Conservation (phyloP, 2,113 vertebrate species). For the Gymnarchus niloticus region DNA sequence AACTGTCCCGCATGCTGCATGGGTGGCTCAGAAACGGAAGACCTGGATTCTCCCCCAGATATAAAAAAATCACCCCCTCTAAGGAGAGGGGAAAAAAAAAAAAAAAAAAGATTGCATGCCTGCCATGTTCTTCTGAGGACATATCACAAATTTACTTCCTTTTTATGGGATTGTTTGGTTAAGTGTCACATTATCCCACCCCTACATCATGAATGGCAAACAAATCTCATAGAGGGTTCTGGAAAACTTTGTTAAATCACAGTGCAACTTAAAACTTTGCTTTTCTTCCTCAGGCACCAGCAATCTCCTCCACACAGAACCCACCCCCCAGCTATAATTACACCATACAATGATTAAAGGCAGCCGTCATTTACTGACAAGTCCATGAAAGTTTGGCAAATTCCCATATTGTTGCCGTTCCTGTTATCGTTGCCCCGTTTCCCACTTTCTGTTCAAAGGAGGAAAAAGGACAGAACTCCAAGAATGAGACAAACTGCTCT, state of each 20-base stretch:
- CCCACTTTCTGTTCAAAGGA: background rate
- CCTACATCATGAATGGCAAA: background rate
- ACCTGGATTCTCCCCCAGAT: background rate
- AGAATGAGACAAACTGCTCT: no score
- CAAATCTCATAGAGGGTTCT: background rate
- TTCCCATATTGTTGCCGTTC: background rate
- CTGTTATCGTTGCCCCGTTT: background rate
- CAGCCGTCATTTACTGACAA: no score
- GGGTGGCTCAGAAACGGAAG: background rate
- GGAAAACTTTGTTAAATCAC: background rate
- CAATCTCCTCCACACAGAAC: background rate
- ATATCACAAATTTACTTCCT: background rate
- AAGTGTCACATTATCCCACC: background rate
- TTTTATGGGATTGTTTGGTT: background rate
- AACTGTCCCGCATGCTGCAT: no score
- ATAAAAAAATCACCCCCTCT: background rate
- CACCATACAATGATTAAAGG: background rate
- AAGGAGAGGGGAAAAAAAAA: background rate
- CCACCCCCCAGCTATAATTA: slow-evolving; percentile 15
- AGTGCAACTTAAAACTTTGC: background rate
- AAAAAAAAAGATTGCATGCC: background rate
- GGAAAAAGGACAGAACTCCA: background rate
- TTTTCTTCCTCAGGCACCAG: background rate
- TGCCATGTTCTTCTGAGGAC: background rate
- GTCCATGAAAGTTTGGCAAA: background rate